phyloP scores from a whole-genome alignment of 2,888 invertebrate species.

The Oscheius sp. region DNA sequence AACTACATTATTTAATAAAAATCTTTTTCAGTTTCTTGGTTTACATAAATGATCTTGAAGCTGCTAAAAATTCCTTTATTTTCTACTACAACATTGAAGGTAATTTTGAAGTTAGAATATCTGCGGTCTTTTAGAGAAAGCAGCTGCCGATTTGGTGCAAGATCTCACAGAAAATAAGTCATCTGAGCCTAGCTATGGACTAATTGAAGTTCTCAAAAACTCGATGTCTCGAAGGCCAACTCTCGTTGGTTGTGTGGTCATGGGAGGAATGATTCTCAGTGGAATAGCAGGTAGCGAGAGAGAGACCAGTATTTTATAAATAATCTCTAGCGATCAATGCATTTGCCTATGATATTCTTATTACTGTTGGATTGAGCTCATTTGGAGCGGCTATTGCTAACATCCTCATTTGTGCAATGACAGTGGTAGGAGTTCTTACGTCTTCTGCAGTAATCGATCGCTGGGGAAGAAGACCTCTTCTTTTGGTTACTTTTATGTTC shows the following conservation, averaged over 20 bases:
- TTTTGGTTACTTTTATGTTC: conserved; percentile 30
- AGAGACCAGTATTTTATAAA: not conserved
- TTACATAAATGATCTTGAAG: not conserved
- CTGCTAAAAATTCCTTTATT: not conserved
- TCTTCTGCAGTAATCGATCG: conserved; percentile 32
- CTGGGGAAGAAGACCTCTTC: conserved; percentile 37
- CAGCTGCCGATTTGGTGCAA: not conserved
- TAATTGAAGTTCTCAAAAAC: not conserved
- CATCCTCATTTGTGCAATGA: conserved; percentile 34
- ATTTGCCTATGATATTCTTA: conserved; percentile 39
- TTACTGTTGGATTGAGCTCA: conserved; percentile 26
- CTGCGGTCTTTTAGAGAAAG: not conserved
- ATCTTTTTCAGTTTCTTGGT: conserved; percentile 11
- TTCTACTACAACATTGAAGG: conserved; percentile 20
- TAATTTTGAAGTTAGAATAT: not conserved
- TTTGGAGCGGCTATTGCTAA: conserved; percentile 34
- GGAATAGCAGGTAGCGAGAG: conserved; percentile 25
- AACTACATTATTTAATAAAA: not conserved
- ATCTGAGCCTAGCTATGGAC: not conserved
- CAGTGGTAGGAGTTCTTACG: conserved; percentile 32
- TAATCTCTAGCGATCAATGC: conserved; percentile 37
- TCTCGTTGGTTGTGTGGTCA: conserved; percentile 40
- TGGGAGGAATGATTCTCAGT: conserved; percentile 36
- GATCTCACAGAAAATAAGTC: conserved; percentile 10
- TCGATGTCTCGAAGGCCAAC: conserved; percentile 35